A percentile compares a stretch with the other conserved stretches of the same genome.
Conservation (phyloP, 2,113 vertebrate genomes). For the Phocoena sinus region DNA sequence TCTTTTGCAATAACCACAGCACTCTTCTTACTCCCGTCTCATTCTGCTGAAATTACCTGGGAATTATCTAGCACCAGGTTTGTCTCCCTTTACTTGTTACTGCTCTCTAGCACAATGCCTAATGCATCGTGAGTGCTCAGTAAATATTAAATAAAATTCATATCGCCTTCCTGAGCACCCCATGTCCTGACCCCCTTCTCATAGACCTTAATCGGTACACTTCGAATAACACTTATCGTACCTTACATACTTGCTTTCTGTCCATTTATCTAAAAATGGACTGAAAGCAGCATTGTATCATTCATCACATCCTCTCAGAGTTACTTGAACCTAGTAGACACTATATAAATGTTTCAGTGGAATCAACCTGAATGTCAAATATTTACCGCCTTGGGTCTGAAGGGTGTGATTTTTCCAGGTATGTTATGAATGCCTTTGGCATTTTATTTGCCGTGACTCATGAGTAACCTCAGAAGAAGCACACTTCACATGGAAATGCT, state of each 20-base stretch:
- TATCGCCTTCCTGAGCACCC: background rate
- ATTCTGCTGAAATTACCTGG: accelerated
- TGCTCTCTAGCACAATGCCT: background rate
- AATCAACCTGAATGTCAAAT: background rate
- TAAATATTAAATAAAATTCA: background rate
- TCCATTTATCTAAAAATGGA: background rate
- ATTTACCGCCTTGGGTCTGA: background rate
- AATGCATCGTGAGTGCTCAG: accelerated
- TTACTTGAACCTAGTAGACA: background rate
- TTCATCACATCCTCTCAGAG: background rate
- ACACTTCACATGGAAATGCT: background rate
- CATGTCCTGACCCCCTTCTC: background rate
- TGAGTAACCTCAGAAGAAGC: background rate
- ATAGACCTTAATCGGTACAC: background rate
- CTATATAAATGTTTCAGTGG: slow-evolving; percentile 9
- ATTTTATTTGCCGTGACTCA: background rate
- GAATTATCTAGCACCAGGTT: accelerated
- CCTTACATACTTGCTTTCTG: background rate
- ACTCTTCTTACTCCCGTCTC: background rate
- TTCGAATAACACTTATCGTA: background rate
- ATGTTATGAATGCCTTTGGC: accelerated
- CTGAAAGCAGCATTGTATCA: background rate
- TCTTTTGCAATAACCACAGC: background rate
- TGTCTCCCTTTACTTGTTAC: background rate
- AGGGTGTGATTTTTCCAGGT: background rate